Conservation (phyloP, 2,113 vertebrate species). For the Zapus hudsonius region DNA sequence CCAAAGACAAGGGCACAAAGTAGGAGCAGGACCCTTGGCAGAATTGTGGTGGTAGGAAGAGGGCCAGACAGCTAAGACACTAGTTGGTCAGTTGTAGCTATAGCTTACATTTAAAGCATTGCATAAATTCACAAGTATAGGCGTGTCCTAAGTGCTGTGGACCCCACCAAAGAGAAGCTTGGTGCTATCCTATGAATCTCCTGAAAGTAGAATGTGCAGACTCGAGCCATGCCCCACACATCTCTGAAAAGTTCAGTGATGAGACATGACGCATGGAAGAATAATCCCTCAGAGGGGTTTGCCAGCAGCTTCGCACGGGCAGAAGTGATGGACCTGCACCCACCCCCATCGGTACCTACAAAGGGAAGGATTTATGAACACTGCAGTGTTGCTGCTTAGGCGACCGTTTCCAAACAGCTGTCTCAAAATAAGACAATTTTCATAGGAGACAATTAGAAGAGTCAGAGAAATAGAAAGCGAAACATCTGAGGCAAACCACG, state of each 20-base stretch:
- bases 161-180: not conserved
- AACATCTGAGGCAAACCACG: not conserved
- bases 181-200: not conserved
- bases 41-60: rapidly evolving
- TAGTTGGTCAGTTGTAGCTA: rapidly evolving
- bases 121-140: rapidly evolving
- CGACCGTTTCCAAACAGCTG: not conserved
- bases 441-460: constrained; percentile 17
- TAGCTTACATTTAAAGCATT: not conserved
- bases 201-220: not conserved
- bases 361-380: not conserved
- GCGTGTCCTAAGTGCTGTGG: rapidly evolving
- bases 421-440: not conserved
- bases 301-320: too few species aligned
- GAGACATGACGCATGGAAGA: not conserved
- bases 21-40: rapidly evolving
- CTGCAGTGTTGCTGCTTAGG: not conserved
- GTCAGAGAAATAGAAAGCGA: constrained; percentile 27
- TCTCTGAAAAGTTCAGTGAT: not conserved
- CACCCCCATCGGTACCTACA: rapidly evolving
- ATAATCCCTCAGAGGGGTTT: not conserved
- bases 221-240: rapidly evolving
- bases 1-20: not conserved
- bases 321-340: not conserved
- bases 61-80: not conserved